These are phyloP conservation scores for Lampris megalopsis DNA, from an alignment of 2,113 vertebrate genomes.

Conservation along the genomic window DNA sequence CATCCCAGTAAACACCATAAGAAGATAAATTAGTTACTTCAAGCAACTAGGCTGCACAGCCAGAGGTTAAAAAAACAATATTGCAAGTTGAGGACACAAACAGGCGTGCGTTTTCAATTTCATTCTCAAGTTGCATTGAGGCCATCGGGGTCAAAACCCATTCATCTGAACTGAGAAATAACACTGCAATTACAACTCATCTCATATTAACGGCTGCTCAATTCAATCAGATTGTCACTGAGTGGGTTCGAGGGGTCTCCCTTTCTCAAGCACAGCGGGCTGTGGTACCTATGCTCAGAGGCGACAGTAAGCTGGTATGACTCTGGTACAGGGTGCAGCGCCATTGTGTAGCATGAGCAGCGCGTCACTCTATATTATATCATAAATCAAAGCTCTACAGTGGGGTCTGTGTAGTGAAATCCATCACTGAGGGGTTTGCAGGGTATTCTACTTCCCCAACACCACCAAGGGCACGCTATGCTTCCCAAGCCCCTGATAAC, in stretches of 20 bases:
- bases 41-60: neutral
- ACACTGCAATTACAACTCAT: constrained; percentile 67
- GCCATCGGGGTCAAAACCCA: constrained; percentile 53
- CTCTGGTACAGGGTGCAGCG: constrained; percentile 45
- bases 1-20: constrained; percentile 27
- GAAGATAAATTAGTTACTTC: neutral
- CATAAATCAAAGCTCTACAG: constrained; percentile 63
- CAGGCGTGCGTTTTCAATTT: neutral
- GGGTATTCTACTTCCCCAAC: constrained; percentile 50
- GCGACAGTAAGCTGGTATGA: constrained; percentile 49
- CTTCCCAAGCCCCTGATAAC: constrained; percentile 64
- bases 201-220: constrained; percentile 71
- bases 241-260: constrained; percentile 58
- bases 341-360: constrained; percentile 49
- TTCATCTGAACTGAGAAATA: constrained; percentile 70
- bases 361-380: constrained; percentile 59
- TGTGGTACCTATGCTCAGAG: constrained; percentile 38
- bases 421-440: constrained; percentile 63
- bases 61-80: constrained; percentile 35
- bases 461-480: constrained; percentile 57
- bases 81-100: neutral
- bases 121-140: neutral
- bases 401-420: constrained; percentile 64
- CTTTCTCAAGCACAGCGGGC: constrained; percentile 45
- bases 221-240: constrained; percentile 69